Evolutionary conservation across 1,140 invertebrate genomes (phyloP).

Genomic region (Pachypeltis micranthus): DNA sequence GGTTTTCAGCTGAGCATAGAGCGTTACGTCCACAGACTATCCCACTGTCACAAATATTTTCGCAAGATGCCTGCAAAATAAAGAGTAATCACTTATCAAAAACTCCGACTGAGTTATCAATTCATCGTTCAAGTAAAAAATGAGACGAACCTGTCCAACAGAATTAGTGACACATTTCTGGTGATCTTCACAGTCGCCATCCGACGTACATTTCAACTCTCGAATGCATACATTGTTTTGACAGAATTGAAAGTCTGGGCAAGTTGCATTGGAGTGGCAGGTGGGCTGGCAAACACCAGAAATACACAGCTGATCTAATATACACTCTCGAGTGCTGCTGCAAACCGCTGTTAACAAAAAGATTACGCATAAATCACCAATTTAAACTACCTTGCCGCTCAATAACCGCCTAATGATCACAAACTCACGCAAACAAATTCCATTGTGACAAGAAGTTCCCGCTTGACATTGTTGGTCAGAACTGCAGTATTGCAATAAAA

Average conservation of each 20-base stretch:
- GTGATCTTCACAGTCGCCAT: slow-evolving; percentile 54
- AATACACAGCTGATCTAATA: slow-evolving; percentile 66
- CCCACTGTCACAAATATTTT: slow-evolving; percentile 49
- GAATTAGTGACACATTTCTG: slow-evolving; percentile 55
- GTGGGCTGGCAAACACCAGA: slow-evolving; percentile 65
- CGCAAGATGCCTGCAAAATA: slow-evolving; percentile 46
- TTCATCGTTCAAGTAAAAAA: not conserved
- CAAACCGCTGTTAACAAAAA: slow-evolving; percentile 46
- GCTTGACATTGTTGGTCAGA: slow-evolving; percentile 62
- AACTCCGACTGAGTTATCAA: not conserved
- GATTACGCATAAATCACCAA: too few species aligned
- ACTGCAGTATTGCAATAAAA: slow-evolving; percentile 64
- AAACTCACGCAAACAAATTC: slow-evolving; percentile 58
- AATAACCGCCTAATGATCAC: not conserved
- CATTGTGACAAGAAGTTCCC: slow-evolving; percentile 65
- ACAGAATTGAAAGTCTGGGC: slow-evolving; percentile 70
- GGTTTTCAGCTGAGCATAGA: slow-evolving; percentile 54
- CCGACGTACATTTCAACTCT: slow-evolving; percentile 55
- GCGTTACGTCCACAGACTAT: slow-evolving; percentile 70
- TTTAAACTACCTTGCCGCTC: not conserved
- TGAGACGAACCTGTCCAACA: slow-evolving; percentile 42
- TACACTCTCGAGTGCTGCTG: slow-evolving; percentile 62
- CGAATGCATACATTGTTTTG: slow-evolving; percentile 69
- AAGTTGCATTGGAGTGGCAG: slow-evolving; percentile 60
- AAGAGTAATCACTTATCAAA: not conserved